Base-by-base conservation (phyloP, 2,888 invertebrate genomes). In the Cheilosia urbana region DNA sequence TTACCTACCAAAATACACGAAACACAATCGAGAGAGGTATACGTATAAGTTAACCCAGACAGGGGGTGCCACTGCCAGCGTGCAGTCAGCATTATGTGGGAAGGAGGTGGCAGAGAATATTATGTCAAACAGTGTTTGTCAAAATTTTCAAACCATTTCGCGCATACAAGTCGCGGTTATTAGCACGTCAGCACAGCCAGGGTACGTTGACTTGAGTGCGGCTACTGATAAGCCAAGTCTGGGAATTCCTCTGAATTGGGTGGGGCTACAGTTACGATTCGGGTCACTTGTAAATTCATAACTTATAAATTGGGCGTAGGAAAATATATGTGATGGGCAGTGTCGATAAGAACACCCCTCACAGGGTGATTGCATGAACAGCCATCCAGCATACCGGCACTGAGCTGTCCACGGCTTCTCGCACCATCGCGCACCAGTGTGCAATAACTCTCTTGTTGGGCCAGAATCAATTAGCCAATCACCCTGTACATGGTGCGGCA, bases 401-500 rank as follows among this genome's bases (percentile, higher is more conserved):
- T 30, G 30, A 30, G 13, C 15, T 30, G 11, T 13, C 15, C 0
- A 19, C 30, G 9, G 34, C 34, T 9, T 34, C 34, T 34, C 34
- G 4, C 49, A 13, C 24, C 40, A 11, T 34, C 34, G n/a, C 37
- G 34, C 55, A 51, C 1, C 37, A 13, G 11, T 37, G 11, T 11
- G 76, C 63, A 68, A 80, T 85, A 81, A 85, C 63, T 85, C 63
- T 85, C 85, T 81, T 80, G 55, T 42, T 34, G 51, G 45, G 51
- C 47, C 62, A 34, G 68, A 85, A 81, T 85, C 85, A 80, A 85
- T 85, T 81, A 81, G 37, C 66, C 72, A 62, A 71, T 71, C 76
- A 81, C 85, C 72, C 76, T 76, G 81, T 76, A 3, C 57, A 63
- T 57, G 45, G 66, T 45, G 27, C 49, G 27, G 49, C 24, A 49